Evolutionary conservation across 2,888 invertebrate genomes (phyloP), one percentile per base, ranked within the genome.

Genomic region (Dicyrtoma fusca): DNA sequence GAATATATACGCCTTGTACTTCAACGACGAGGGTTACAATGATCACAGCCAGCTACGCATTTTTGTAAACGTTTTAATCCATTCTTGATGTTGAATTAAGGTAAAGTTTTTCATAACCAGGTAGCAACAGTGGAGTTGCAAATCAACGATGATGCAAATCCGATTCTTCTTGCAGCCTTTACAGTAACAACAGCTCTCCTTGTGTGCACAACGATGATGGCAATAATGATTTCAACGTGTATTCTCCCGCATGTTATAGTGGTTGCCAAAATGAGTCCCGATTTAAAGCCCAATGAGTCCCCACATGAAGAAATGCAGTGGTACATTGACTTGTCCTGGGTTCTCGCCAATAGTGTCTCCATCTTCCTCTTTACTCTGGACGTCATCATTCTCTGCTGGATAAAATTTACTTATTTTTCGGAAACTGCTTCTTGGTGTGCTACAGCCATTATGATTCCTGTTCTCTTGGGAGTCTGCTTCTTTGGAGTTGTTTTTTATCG

Each of bases 141-240:
- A 77, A 80, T 80, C 23, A 80, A 80, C 23, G 79, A 80, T 47
- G 80, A 80, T 68, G 79, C 79, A 0, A 73, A 80, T 71, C 80
- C 80, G 8, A 26, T 62, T 25, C 74, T 80, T 2, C 69, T 80
- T 1, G 74, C 78, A 1, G 79, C 78, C 10, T 80, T 80, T 64
- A 78, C 79, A 1, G 77, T 78, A 5, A 77, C 76, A 0, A 79
- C 77, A n/a, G 70, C 74, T 1, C 61, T 34, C 34, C 34, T 34
- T 34, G 34, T 73, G 21, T 61, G 72, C 42, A 77, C 76, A 8
- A 76, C 77, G n/a, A 76, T 77, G 75, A 51, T 77, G 68, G 73
- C 79, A n/a, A 79, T 80, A 13, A 79, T 80, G 78, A 79, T 74
- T 23, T 69, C 79, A 0, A 80, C 80, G 0, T 80, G 80, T 42